These are phyloP conservation scores for Protobothrops mucrosquamatus DNA, from an alignment of 2,113 vertebrate species.

Conservation along the genomic window DNA sequence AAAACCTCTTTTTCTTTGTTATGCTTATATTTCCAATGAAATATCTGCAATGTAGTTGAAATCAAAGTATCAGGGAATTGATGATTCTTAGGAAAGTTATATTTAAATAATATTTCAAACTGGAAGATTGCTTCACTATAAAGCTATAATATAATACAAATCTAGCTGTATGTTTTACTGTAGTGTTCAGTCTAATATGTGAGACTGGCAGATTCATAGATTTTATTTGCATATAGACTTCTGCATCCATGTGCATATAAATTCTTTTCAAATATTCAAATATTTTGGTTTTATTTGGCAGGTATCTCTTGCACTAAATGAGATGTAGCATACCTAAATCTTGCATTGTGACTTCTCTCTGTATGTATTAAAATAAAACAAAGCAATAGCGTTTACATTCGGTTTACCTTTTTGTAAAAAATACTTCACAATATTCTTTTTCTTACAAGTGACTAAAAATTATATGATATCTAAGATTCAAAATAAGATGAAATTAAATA, in stretches of 20 bases:
- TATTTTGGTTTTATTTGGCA: neutral
- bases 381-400: conserved; percentile 6
- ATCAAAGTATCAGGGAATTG: neutral
- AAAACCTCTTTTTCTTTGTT: neutral
- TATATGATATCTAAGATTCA: neutral
- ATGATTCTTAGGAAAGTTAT: neutral
- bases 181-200: neutral
- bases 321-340: neutral
- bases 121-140: neutral
- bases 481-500: neutral
- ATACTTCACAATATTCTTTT: neutral
- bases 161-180: neutral
- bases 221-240: neutral
- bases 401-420: neutral
- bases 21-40: neutral
- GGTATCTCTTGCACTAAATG: neutral
- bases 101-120: neutral
- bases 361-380: conserved; percentile 33
- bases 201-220: neutral
- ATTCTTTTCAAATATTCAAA: neutral
- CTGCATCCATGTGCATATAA: neutral
- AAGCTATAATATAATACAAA: neutral
- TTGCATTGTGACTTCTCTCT: neutral
- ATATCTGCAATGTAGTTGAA: neutral
- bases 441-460: neutral